Percentiles rank a stretch among this genome's conserved stretches.
Evolutionary conservation across 2,113 vertebrate species (phyloP).

Genomic region (Corvus hawaiiensis): DNA sequence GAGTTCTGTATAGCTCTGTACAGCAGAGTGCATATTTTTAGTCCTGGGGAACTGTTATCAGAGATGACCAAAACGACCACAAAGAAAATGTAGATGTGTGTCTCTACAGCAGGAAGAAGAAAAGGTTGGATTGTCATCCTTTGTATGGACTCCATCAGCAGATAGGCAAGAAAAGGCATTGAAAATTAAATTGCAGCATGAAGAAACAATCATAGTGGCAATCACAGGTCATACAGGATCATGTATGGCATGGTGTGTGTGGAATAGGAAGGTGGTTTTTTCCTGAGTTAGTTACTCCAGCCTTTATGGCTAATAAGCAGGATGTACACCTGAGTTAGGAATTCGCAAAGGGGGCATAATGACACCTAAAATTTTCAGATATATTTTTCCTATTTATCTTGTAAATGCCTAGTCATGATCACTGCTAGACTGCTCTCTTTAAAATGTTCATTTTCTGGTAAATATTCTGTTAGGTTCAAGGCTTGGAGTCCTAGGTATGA

Average conservation of each 20-base stretch:
- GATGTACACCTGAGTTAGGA: not conserved
- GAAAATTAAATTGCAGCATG: not conserved
- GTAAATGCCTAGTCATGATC: not conserved
- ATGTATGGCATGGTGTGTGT: not conserved
- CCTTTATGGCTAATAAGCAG: not conserved
- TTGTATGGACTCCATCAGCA: not conserved
- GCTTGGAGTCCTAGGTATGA: not conserved
- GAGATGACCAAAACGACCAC: not conserved
- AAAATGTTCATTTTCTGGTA: not conserved
- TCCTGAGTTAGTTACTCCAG: not conserved
- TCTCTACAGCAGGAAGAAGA: not conserved
- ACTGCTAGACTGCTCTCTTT: not conserved
- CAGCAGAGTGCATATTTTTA: not conserved
- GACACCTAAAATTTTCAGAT: not conserved
- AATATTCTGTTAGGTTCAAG: not conserved
- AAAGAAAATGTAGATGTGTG: not conserved
- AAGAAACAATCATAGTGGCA: not conserved
- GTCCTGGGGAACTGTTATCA: not conserved
- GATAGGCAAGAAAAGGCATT: not conserved
- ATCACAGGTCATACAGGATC: too few relatives aligned
- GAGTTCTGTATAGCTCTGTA: not conserved
- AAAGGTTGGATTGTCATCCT: not conserved
- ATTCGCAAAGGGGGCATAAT: not conserved
- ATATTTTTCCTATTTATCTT: not conserved
- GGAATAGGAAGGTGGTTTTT: not conserved